Evolutionary conservation across 92 coral and sea anemone genomes (phyloP).

Genomic region (Phenganax stokvisi): DNA sequence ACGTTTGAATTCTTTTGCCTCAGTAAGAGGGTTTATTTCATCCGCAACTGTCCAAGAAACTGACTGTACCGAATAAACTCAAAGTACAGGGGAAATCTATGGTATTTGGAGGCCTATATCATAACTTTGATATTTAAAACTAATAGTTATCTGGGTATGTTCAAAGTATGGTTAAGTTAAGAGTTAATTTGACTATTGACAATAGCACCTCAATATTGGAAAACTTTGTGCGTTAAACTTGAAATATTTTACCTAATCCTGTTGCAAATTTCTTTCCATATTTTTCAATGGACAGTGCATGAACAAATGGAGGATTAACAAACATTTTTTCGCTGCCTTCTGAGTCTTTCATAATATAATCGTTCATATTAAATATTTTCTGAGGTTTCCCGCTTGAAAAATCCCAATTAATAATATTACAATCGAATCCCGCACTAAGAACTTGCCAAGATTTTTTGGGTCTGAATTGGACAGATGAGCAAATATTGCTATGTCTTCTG

Average conservation of each 20-base stretch:
- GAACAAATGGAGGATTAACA: slow-evolving; percentile 88
- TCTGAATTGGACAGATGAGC: slow-evolving; percentile 84
- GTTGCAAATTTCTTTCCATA: slow-evolving; percentile 75
- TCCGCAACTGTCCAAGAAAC: no score
- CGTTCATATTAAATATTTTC: slow-evolving; percentile 59
- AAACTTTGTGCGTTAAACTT: background rate
- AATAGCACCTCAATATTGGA: background rate
- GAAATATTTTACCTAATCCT: slow-evolving; percentile 62
- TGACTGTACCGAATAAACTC: no score
- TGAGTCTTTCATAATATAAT: slow-evolving; percentile 30
- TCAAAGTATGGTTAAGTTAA: background rate
- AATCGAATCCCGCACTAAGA: slow-evolving; percentile 84
- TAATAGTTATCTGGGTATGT: no score
- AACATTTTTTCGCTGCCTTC: slow-evolving; percentile 44
- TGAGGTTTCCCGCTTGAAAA: slow-evolving; percentile 70
- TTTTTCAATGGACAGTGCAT: slow-evolving; percentile 65
- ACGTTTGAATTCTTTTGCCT: no score
- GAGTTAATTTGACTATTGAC: background rate
- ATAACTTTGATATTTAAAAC: no score
- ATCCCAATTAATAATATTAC: slow-evolving; percentile 73
- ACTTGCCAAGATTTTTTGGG: slow-evolving; percentile 83
- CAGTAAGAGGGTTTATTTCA: no score
- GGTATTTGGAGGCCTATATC: no score
- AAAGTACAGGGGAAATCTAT: no score
- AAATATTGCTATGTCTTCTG: slow-evolving; percentile 66